Base-by-base conservation (phyloP, 2,888 invertebrate genomes). In the Drosophila histrio region DNA sequence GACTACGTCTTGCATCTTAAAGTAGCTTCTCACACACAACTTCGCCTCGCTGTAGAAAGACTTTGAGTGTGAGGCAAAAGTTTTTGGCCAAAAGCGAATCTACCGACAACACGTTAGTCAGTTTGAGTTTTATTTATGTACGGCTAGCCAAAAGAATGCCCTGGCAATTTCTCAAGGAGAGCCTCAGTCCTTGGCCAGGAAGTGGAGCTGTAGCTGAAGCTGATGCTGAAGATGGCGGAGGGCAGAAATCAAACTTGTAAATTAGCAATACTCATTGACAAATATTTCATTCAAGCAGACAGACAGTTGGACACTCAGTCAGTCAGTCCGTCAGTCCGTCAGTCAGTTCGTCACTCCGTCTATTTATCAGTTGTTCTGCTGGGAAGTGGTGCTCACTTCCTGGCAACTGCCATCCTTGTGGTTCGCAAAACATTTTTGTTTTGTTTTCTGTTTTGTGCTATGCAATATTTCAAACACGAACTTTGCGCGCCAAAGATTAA, bases 401-500 rank as follows among this genome's bases (percentile, higher is more conserved):
- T 76, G 62, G 38, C 53, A 46, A 30, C 47, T 59, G 62, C 41
- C 50, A 38, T 71, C 47, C 66, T 58, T 57, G 63, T 39, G 75
- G 75, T 50, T 65, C 22, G 70, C 60, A 66, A 71, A 24, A 67
- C 67, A 74, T 75, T 74, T 76, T 61, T 43, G 71, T 57, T 64
- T 28, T 41, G 60, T 60, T 64, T 60, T 30, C 49, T 15, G n/a
- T 28, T 46, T 44, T 19, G 38, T 52, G 64, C 75, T 75, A 60
- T 79, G 82, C 86, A 80, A 86, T 87, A 87, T 88, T 87, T 87
- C 86, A 87, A 79, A 86, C 88, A 87, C 88, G 86, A 79, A 78
- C 87, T 84, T 76, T 81, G 82, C 81, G 87, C 89, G 88, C 89
- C 85, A 88, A 87, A 91, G 91, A 91, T 91, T 91, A 91, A 91